Evolutionary conservation across 1,140 invertebrate species (phyloP).

Genomic region (Zaprionus africanus): DNA sequence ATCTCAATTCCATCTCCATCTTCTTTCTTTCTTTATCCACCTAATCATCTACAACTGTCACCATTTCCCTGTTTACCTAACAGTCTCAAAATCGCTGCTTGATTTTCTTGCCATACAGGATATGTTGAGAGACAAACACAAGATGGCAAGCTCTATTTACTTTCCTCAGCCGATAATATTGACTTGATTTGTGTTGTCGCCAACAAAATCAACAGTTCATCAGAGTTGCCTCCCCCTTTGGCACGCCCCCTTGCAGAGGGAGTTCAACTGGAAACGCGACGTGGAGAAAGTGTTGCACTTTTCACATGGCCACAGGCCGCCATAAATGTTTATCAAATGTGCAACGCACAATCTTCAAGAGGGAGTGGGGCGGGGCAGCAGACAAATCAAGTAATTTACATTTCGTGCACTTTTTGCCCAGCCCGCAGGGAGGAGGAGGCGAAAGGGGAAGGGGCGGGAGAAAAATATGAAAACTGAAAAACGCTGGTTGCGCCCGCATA

Average conservation of each 20-base stretch:
- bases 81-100: neutral
- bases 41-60: too few relatives aligned
- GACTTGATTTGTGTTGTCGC: slow-evolving; percentile 6
- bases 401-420: slow-evolving; percentile 61
- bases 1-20: too few relatives aligned
- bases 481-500: slow-evolving; percentile 61
- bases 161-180: slow-evolving; percentile 9
- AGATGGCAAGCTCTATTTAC: neutral
- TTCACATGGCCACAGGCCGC: slow-evolving; percentile 71
- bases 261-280: slow-evolving; percentile 47
- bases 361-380: slow-evolving; percentile 5
- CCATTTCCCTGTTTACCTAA: neutral
- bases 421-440: neutral
- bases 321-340: slow-evolving; percentile 73
- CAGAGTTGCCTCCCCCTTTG: neutral
- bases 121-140: neutral
- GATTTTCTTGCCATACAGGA: neutral
- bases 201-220: slow-evolving; percentile 17
- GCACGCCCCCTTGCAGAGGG: slow-evolving; percentile 12
- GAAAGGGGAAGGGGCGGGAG: neutral
- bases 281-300: slow-evolving; percentile 68
- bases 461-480: slow-evolving; percentile 42
- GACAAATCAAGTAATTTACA: slow-evolving; percentile 77
- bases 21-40: too few relatives aligned
- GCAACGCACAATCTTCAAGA: slow-evolving; percentile 15